phyloP scores from a whole-genome alignment of 2,888 invertebrate species.

The Camponotus fellah region DNA sequence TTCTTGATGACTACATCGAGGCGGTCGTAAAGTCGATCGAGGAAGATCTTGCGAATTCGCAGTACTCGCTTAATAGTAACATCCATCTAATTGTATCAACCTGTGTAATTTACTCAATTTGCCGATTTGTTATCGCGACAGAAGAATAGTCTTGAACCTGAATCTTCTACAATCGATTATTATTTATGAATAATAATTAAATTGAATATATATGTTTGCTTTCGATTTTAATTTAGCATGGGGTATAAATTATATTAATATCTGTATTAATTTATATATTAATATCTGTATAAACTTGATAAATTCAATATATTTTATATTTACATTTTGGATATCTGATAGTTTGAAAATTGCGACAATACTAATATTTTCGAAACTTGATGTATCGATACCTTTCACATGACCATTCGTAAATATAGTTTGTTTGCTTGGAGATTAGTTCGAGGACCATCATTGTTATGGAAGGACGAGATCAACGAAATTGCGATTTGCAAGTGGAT shows the following conservation, averaged over 20 bases:
- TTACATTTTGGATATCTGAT: neutral
- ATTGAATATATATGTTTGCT: neutral
- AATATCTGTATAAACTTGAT: too few relatives aligned
- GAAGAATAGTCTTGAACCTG: neutral
- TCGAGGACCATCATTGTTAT: conserved; percentile 17
- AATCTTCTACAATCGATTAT: neutral
- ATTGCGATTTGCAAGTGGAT: conserved; percentile 7
- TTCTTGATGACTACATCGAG: conserved; percentile 64
- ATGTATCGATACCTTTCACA: neutral
- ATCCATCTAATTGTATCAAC: neutral
- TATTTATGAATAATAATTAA: neutral
- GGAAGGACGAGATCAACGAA: conserved; percentile 8
- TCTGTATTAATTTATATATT: too few relatives aligned
- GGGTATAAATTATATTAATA: too few relatives aligned
- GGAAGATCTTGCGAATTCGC: conserved; percentile 5
- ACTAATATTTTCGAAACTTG: neutral
- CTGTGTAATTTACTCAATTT: neutral
- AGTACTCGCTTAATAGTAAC: conserved; percentile 41
- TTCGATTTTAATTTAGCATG: neutral
- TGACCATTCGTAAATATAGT: neutral
- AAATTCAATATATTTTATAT: neutral
- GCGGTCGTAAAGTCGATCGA: conserved; percentile 57
- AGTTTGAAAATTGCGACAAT: neutral
- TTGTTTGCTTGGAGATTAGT: conserved; percentile 30
- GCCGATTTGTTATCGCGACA: neutral